Conservation (phyloP, 1,140 invertebrate species). For the Odontomachus brunneus region DNA sequence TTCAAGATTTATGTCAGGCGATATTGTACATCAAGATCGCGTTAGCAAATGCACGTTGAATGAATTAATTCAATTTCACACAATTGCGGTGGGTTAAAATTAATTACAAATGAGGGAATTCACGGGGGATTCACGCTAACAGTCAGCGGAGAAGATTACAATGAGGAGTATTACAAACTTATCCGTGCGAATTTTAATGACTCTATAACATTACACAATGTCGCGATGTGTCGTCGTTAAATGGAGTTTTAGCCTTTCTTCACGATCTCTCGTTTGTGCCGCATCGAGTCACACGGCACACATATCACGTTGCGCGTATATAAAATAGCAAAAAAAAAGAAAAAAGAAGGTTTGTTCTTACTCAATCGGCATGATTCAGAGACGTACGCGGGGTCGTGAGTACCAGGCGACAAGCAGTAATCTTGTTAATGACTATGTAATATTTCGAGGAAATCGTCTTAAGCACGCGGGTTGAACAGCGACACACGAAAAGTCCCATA, state of each 20-base stretch:
- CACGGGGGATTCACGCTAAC: not conserved
- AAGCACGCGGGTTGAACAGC: conserved; percentile 22
- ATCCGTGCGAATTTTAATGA: conserved; percentile 29
- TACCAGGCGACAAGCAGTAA: conserved; percentile 61
- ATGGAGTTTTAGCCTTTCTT: conserved; percentile 17
- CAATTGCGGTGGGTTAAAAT: not conserved
- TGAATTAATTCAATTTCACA: conserved; percentile 18
- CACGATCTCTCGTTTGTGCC: conserved; percentile 14
- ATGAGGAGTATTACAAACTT: conserved; percentile 1
- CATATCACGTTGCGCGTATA: conserved; percentile 10
- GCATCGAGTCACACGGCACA: conserved; percentile 15
- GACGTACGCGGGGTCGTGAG: conserved; percentile 56
- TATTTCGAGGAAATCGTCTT: conserved; percentile 45
- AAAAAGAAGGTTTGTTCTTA: conserved; percentile 85
- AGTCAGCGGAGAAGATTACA: conserved; percentile 15
- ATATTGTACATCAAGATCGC: not conserved
- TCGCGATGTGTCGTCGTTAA: conserved; percentile 5
- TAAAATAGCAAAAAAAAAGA: not conserved
- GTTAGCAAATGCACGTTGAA: too few relatives aligned
- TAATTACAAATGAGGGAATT: conserved; percentile 6
- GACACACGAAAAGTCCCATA: conserved; percentile 38
- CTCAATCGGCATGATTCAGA: conserved; percentile 86
- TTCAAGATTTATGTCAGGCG: conserved; percentile 8
- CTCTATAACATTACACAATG: conserved; percentile 12
- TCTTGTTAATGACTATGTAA: conserved; percentile 63